phyloP scores from a whole-genome alignment of 2,888 invertebrate genomes.

The Antitype chi region DNA sequence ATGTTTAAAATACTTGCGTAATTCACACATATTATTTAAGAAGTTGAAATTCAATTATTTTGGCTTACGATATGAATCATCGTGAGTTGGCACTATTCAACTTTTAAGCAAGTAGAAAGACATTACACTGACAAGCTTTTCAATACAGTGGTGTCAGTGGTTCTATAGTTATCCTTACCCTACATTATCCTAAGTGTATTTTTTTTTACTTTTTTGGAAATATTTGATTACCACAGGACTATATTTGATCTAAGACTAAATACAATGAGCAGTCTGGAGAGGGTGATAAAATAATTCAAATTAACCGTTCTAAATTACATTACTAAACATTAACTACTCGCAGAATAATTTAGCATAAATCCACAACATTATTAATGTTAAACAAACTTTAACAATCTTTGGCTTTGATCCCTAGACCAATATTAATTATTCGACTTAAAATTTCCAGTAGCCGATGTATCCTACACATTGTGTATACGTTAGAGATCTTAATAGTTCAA shows the following conservation, averaged over 20 bases:
- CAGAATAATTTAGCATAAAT: constrained; percentile 90
- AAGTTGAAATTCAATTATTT: constrained; percentile 70
- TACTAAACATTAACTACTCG: constrained; percentile 86
- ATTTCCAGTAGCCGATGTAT: constrained; percentile 84
- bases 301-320: constrained; percentile 82
- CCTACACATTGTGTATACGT: constrained; percentile 81
- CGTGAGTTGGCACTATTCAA: constrained; percentile 81
- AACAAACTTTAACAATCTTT: constrained; percentile 94
- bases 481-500: constrained; percentile 86
- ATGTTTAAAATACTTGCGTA: constrained; percentile 54
- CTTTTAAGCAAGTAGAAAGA: constrained; percentile 74
- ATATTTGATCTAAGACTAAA: constrained; percentile 87
- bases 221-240: constrained; percentile 86
- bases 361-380: constrained; percentile 90
- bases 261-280: constrained; percentile 90
- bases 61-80: constrained; percentile 83
- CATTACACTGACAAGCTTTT: constrained; percentile 79
- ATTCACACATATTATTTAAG: constrained; percentile 57
- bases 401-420: constrained; percentile 96
- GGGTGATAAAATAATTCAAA: constrained; percentile 87
- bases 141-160: constrained; percentile 86
- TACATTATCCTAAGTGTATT: constrained; percentile 83
- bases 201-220: constrained; percentile 87
- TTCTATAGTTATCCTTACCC: constrained; percentile 86
- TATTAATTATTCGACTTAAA: constrained; percentile 88